Percentiles rank a stretch among this genome's conserved stretches.
Evolutionary conservation across 1,140 invertebrate species (phyloP).

Genomic region (Drosophila obscura): DNA sequence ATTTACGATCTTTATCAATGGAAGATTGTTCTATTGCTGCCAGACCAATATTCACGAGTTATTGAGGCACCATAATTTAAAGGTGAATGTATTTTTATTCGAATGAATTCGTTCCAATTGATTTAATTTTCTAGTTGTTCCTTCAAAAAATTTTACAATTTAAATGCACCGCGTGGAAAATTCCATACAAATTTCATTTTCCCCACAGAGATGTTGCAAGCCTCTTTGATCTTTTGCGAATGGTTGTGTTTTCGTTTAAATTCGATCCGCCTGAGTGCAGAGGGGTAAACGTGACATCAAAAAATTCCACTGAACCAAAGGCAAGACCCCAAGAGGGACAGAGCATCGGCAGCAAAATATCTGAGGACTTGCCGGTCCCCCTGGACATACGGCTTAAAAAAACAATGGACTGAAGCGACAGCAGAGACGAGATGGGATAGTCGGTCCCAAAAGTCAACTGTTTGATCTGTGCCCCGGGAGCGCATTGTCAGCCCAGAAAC

Average conservation of each 20-base stretch:
- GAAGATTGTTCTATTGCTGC: too few relatives aligned
- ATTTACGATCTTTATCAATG: too few relatives aligned
- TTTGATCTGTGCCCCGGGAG: slow-evolving; percentile 66
- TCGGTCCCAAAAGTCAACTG: slow-evolving; percentile 35
- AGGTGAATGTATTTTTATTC: too few relatives aligned
- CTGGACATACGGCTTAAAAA: slow-evolving; percentile 10
- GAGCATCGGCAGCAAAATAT: neutral
- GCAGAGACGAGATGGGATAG: neutral
- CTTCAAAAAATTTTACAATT: slow-evolving; percentile 24
- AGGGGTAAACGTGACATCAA: slow-evolving; percentile 30
- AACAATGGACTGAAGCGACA: slow-evolving; percentile 1
- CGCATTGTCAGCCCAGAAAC: slow-evolving; percentile 61
- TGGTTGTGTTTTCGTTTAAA: slow-evolving; percentile 52
- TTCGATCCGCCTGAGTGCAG: slow-evolving; percentile 33
- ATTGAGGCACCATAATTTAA: too few relatives aligned
- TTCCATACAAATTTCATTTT: neutral
- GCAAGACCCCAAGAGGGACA: slow-evolving; percentile 10
- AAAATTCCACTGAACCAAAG: slow-evolving; percentile 1
- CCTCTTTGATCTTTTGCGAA: slow-evolving; percentile 46
- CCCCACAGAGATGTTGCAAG: slow-evolving; percentile 32
- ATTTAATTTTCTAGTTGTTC: neutral
- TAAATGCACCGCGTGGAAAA: slow-evolving; percentile 16
- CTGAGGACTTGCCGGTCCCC: slow-evolving; percentile 18
- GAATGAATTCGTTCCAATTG: too few relatives aligned
- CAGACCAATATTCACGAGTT: too few relatives aligned